Base-by-base conservation (phyloP, 2,113 vertebrate species). In the Sapajus apella region DNA sequence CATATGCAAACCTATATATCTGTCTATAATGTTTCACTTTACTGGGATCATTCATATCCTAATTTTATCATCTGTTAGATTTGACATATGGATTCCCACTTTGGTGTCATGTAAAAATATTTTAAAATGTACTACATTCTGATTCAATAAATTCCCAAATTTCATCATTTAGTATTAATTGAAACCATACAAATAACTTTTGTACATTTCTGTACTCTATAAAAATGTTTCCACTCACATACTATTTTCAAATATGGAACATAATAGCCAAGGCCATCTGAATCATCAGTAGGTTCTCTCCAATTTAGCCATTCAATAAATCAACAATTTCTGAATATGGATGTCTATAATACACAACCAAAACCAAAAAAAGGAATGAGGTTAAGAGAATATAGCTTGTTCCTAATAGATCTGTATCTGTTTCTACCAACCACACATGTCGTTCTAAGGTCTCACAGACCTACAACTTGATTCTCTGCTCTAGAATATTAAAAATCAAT, bases 11-110 rank as follows among this genome's bases (percentile, higher is more conserved):
- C 79, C 25, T 85, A 91, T 70, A 72, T 3, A 70, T 83, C 82
- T 90, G 35, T 68, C 50, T 93, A 8, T 64, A 32, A 80, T 18
- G 20, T 61, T 20, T 93, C 58, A 40, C 23, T 89, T 81, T 75
- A 64, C 1, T 91, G 16, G 5, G 18, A 83, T 87, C 16, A 90
- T 82, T 93, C 21, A 50, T 2, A 50, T 90, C 35, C 61, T 84
- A 76, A 90, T 90, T 87, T 93, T 97, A 75, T 61, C 58, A 83
- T 90, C 55, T 47, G 47, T 66, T 93, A 5, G 12, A 8, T 80
- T 88, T 91, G 40, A 88, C 5, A 32, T 30, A 55, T 17, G 52
- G 52, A 52, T 80, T 83, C 3, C 27, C 18, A 18, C 12, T 61
- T 75, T 90, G 5, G 3, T 80, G 20, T 37, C 9, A 85, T 40